Evolutionary conservation across 2,888 invertebrate species (phyloP).

Genomic region (Drosophila suboccidentalis): DNA sequence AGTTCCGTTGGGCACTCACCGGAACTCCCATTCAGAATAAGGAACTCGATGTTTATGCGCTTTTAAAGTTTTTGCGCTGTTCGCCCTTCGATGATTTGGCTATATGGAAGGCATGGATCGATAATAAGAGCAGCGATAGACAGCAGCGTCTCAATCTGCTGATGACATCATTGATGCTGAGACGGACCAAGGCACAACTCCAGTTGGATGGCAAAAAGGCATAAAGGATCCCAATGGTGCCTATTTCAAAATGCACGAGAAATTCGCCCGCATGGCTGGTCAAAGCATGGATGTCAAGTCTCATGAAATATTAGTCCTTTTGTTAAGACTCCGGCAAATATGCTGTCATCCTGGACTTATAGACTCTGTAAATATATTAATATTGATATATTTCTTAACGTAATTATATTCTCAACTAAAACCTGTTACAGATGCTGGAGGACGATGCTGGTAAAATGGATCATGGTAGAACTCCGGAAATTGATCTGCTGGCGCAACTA

Average conservation of each 20-base stretch:
- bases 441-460: slow-evolving; percentile 76
- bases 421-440: slow-evolving; percentile 86
- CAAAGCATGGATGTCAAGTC: slow-evolving; percentile 88
- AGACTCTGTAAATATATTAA: slow-evolving; percentile 86
- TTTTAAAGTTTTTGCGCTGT: slow-evolving; percentile 94
- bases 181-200: slow-evolving; percentile 94
- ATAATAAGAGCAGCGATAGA: slow-evolving; percentile 92
- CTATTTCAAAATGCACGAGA: slow-evolving; percentile 89
- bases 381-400: not conserved
- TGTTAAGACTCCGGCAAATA: slow-evolving; percentile 94
- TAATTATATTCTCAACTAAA: not conserved
- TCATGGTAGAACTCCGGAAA: slow-evolving; percentile 83
- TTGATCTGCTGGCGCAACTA: slow-evolving; percentile 89
- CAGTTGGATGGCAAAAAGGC: slow-evolving; percentile 88
- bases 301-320: slow-evolving; percentile 91
- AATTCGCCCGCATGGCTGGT: slow-evolving; percentile 88
- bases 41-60: slow-evolving; percentile 92
- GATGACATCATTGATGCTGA: slow-evolving; percentile 93
- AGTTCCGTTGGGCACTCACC: slow-evolving; percentile 93
- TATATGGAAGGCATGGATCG: slow-evolving; percentile 97
- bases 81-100: slow-evolving; percentile 95
- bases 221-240: slow-evolving; percentile 85
- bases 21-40: slow-evolving; percentile 99
- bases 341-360: slow-evolving; percentile 96
- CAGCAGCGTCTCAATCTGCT: slow-evolving; percentile 93